Conservation (phyloP, 37 sponge, comb jelly and placozoan species). For the Geodia barretti region DNA sequence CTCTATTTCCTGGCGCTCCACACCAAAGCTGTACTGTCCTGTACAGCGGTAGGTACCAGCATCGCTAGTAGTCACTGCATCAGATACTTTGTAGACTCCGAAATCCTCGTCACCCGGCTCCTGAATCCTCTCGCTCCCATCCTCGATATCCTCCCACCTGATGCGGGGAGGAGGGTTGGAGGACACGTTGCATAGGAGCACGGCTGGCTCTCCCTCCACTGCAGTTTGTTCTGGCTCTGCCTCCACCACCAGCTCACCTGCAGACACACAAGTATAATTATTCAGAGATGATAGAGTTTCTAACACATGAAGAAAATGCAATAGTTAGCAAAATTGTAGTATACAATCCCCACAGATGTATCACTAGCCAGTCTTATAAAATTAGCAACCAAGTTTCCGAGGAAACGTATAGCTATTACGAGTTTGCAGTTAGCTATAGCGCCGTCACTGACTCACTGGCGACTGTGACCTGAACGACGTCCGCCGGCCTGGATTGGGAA, state of each 20-base stretch:
- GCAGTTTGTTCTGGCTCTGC: neutral
- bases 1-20: neutral
- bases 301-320: no score
- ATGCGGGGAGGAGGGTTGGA: neutral
- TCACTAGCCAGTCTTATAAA: no score
- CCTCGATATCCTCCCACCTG: neutral
- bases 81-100: neutral
- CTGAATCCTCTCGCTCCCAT: neutral
- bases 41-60: neutral
- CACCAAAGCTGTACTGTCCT: neutral
- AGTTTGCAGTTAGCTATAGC: neutral
- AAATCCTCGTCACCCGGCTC: neutral
- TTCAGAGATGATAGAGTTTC: no score
- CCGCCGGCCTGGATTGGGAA: no score
- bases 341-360: no score
- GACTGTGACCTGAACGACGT: no score
- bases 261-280: no score
- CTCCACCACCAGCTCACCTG: neutral
- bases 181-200: neutral
- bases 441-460: neutral
- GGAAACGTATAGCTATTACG: neutral
- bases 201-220: neutral
- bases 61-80: neutral
- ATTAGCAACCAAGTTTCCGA: no score
- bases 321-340: no score